Base-by-base conservation (phyloP, 37 sponge, comb jelly and placozoan species). In the Haliclona indistincta region DNA sequence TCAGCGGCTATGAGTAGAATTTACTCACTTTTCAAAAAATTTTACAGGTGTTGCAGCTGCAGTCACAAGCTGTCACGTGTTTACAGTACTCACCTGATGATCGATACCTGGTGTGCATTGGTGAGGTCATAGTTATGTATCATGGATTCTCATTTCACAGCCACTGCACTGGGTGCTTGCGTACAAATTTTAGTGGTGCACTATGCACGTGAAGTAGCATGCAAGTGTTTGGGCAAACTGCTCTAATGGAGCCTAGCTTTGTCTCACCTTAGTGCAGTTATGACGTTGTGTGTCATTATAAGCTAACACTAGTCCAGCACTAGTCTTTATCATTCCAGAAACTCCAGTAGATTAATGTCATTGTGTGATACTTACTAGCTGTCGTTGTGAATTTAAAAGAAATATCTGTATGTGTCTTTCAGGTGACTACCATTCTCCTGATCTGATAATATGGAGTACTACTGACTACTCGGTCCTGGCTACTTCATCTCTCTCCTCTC, bases 41-140 rank as follows among this genome's bases (percentile, higher is more conserved):
- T 68, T 20, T 23, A 26, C 44, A 81, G 81, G 55, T 81, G 23
- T 64, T 94, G 60, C 58, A 34, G 6, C 67, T 73, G 36, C 95
- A 86, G 52, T 0, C 26, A 25, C 28, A 39, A 6, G 75, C 36
- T 44, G 77, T 91, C 28, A 52, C 37, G 4, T 67, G 67, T 56
- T 55, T 94, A 62, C 74, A 73, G 15, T 94, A 65, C 76, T 94
- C 95, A 10, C 54, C 73, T 20, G 95, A 94, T 51, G 95, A 94
- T 45, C 54, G 93, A 43, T 87, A 84, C 49, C 77, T 94, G 10
- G 62, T 91, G 3, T 79, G 93, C 54, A 47, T 83, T n/a, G 95
- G 95, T 94, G 51, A 72, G n/a, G n/a, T n/a, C n/a, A n/a, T n/a
- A n/a, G n/a, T n/a, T n/a, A n/a, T n/a, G n/a, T n/a, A n/a, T 47